Evolutionary conservation across 2,888 invertebrate species (phyloP).

Genomic region (Flabesymbios commensalis): DNA sequence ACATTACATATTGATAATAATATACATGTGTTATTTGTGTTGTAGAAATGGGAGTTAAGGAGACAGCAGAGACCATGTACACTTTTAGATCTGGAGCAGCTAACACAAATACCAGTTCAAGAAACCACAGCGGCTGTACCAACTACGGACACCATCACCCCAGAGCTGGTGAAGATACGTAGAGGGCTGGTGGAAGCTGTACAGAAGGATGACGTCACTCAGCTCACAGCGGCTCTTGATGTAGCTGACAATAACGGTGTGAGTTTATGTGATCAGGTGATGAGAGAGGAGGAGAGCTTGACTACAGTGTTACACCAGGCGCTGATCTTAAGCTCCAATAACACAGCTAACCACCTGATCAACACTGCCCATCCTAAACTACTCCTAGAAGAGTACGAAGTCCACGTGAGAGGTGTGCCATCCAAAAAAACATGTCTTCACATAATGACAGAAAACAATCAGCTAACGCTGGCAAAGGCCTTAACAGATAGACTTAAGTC

Average conservation of each 20-base stretch:
- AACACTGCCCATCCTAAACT: too few species aligned
- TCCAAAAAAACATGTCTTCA: slow-evolving; percentile 50
- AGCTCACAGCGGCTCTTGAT: not conserved
- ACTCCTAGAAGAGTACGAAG: slow-evolving; percentile 21
- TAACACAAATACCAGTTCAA: too few species aligned
- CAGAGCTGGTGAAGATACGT: not conserved
- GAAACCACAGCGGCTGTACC: not conserved
- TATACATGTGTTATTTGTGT: too few species aligned
- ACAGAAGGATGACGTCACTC: not conserved
- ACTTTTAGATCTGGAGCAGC: too few species aligned
- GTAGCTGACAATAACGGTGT: not conserved
- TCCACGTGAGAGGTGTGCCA: slow-evolving; percentile 17
- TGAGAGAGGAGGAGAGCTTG: not conserved
- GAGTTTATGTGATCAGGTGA: not conserved
- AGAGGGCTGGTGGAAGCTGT: not conserved
- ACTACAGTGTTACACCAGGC: not conserved
- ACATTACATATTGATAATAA: too few species aligned
- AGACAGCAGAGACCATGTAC: too few species aligned
- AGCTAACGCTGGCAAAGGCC: slow-evolving; percentile 31
- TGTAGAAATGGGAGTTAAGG: too few species aligned
- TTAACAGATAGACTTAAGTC: slow-evolving; percentile 7
- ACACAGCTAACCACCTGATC: too few species aligned
- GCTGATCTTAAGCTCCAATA: too few species aligned
- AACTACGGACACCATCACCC: not conserved
- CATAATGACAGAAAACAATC: slow-evolving; percentile 43